These are phyloP conservation scores for Dromius quadrimaculatus DNA, from an alignment of 2,888 invertebrate genomes.

Conservation along the genomic window DNA sequence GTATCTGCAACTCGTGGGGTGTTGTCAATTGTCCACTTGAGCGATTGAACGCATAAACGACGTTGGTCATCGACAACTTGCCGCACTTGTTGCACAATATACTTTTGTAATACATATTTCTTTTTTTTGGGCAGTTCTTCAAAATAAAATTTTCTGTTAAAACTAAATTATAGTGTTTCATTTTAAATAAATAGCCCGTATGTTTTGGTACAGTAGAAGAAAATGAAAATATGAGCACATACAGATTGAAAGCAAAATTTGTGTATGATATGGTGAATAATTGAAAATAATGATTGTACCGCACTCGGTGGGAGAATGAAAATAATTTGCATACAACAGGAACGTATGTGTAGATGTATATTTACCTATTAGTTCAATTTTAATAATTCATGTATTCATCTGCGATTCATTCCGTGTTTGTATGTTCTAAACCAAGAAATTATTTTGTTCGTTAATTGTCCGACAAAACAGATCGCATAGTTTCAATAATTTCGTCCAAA, in stretches of 20 bases:
- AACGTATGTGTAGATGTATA: slow-evolving; percentile 29
- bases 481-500: slow-evolving; percentile 13
- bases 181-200: too few relatives aligned
- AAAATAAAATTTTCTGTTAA: too few relatives aligned
- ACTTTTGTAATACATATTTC: too few relatives aligned
- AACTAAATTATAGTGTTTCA: too few relatives aligned
- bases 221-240: background rate
- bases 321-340: slow-evolving; percentile 17
- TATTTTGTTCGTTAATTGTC: slow-evolving; percentile 12
- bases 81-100: too few relatives aligned
- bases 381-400: slow-evolving; percentile 20
- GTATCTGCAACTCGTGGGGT: too few relatives aligned
- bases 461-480: slow-evolving; percentile 46
- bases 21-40: too few relatives aligned
- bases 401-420: slow-evolving; percentile 19
- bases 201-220: too few relatives aligned
- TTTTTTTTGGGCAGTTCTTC: too few relatives aligned
- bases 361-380: slow-evolving; percentile 13
- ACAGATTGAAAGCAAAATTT: background rate
- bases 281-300: background rate
- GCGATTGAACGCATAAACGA: too few relatives aligned
- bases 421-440: slow-evolving; percentile 20
- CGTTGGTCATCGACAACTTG: too few relatives aligned
- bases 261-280: background rate
- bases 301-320: slow-evolving; percentile 14